Evolutionary conservation across 2,113 vertebrate species (phyloP), one percentile per base, ranked within the genome.

Genomic region (Scortum barcoo): DNA sequence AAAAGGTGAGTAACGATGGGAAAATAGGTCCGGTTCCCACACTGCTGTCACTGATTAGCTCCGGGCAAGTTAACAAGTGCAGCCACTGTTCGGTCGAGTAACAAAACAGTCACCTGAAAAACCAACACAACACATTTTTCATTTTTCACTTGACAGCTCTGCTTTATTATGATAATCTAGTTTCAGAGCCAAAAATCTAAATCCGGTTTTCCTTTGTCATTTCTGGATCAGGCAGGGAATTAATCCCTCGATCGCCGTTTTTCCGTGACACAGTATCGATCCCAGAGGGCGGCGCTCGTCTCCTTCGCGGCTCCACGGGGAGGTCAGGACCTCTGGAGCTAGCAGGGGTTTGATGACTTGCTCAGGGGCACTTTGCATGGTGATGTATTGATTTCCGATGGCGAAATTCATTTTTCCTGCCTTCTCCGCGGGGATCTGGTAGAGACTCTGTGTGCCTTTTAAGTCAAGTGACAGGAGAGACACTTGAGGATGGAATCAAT

Each of bases 1-100:
- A 26, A 62, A 61, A 20, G 44, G 44, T 66, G 88, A 78, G 46
- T 48, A 62, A 79, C 17, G 57, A 48, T 86, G 92, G 88, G 88
- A 90, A 89, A 88, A 72, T 70, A 7, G 11, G 67, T 67, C 46
- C 16, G 7, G 81, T 93, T 94, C 91, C 87, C 91, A 94, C 91
- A 62, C 73, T 84, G 76, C 81, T 84, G 91, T 92, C 78, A 91
- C 88, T 93, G 80, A 93, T 93, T 95, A 93, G 80, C 84, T 78
- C 40, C 76, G 78, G 88, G 88, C 80, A 22, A 24, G 84, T 86
- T 83, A 88, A 85, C 72, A 13, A 77, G 51, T 77, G 58, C 65
- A 75, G 63, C 81, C 40, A 30, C 68, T 36, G 62, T 42, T 71
- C 33, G 38, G 13, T 26, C 19, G n/a, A 7, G 26, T 6, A 58